These are phyloP conservation scores for Telenomus remus DNA, from an alignment of 1,140 invertebrate genomes.

Conservation along the genomic window DNA sequence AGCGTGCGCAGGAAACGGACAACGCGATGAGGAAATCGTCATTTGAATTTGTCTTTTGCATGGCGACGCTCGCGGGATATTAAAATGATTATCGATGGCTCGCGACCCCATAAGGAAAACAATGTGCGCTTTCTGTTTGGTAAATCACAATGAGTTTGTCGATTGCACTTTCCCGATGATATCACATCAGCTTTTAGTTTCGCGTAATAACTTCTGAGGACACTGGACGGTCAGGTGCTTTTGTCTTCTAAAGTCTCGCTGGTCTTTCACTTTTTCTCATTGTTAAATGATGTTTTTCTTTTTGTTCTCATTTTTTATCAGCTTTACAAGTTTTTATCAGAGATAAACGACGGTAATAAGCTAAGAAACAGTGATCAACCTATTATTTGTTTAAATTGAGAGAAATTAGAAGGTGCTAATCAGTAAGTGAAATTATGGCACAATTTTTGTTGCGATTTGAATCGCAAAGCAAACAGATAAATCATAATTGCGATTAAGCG, in stretches of 20 bases:
- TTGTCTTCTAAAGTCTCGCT: constrained; percentile 4
- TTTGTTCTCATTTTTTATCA: background rate
- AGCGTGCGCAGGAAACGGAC: constrained; percentile 1
- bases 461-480: constrained; percentile 8
- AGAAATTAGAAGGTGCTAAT: constrained; percentile 30
- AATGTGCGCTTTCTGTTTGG: constrained; percentile 39
- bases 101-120: constrained; percentile 4
- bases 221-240: constrained; percentile 4
- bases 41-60: constrained; percentile 9
- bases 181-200: constrained; percentile 42
- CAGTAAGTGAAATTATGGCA: constrained; percentile 17
- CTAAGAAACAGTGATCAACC: background rate
- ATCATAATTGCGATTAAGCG: background rate
- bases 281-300: background rate
- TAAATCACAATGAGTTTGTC: constrained; percentile 27
- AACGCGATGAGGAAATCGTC: constrained; percentile 4
- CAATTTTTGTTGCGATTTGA: constrained; percentile 7
- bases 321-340: background rate
- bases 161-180: constrained; percentile 44
- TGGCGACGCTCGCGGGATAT: too few relatives aligned
- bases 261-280: background rate
- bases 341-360: background rate
- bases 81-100: constrained; percentile 18
- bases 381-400: constrained; percentile 11
- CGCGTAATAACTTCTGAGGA: constrained; percentile 16